A percentile compares a stretch with the other conserved stretches of the same genome.
Conservation (phyloP, 2,888 invertebrate species). For the Lithophane ornitopus region DNA sequence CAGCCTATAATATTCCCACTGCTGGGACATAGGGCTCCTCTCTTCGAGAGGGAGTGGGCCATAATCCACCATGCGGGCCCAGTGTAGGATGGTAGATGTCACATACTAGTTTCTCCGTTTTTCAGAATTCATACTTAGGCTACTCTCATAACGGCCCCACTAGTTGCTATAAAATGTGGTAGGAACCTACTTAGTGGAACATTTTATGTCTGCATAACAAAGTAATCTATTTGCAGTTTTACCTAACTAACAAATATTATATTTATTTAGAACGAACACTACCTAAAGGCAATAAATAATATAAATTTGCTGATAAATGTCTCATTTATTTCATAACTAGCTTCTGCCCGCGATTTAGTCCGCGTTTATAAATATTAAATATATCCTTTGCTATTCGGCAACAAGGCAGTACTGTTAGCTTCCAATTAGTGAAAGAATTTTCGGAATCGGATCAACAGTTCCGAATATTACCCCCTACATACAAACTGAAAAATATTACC, state of each 20-base stretch:
- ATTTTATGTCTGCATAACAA: background rate
- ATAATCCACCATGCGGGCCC: too few relatives aligned
- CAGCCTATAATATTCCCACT: too few relatives aligned
- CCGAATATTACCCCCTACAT: background rate
- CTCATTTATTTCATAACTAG: background rate
- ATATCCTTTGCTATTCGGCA: background rate
- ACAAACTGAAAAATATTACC: too few relatives aligned
- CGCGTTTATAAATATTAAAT: too few relatives aligned
- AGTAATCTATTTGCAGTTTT: conserved; percentile 15
- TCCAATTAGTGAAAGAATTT: background rate
- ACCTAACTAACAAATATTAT: background rate
- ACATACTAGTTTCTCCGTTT: too few relatives aligned
- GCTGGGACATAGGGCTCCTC: too few relatives aligned
- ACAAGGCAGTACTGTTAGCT: background rate
- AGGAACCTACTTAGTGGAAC: background rate
- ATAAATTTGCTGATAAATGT: conserved; percentile 21
- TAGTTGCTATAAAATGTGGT: background rate
- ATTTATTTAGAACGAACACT: conserved; percentile 8
- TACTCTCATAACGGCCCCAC: background rate
- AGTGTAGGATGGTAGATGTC: too few relatives aligned
- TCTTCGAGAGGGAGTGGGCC: too few relatives aligned
- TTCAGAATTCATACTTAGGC: background rate
- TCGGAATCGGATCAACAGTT: background rate
- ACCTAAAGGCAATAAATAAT: conserved; percentile 19
- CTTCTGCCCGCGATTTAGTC: too few relatives aligned